Base-by-base conservation (phyloP, 2,797 vertebrate species). In the Oreonectes daqikongensis region DNA sequence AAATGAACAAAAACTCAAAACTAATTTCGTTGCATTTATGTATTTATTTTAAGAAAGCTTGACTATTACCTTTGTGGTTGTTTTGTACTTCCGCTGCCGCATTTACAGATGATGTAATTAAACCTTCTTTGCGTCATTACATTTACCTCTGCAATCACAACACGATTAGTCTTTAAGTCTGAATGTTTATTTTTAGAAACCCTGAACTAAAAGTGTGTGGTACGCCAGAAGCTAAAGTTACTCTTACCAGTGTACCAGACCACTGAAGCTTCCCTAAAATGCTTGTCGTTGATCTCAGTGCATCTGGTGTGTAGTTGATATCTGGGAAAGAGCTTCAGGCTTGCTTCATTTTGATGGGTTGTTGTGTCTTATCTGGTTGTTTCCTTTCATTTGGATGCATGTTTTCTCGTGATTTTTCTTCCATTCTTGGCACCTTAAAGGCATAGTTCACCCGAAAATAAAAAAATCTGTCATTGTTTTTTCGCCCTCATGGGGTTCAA, bases 261-360 rank as follows among this genome's bases (percentile, higher is more conserved):
- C 89, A 89, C 84, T 90, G 89, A 92, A 92, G 84, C 87, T 85
- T 71, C 85, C 87, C 83, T 91, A 88, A 91, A 89, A 66, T 80
- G 42, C 61, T 38, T 32, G 61, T 65, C 26, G 80, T 73, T 73
- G 53, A 53, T 74, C 35, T 60, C 4, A 7, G 24, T 78, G 53
- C 66, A 67, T 57, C 48, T 60, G 28, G 2, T n/a, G 44, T 63
- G 46, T 46, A 26, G 17, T 44, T 63, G 61, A 26, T 42, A 32
- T 66, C 72, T 74, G 32, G 14, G 17, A 65, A 57, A 11, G 2
- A 74, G 32, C 32, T 53, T 74, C 22, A 55, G 48, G 32, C 48
- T 55, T 7, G 14, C 48, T 53, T 63, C 20, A 17, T 3, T 53
- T 66, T 75, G 48, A 64, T 67, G 53, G 24, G 48, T 35, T 63